A percentile compares a stretch with the other conserved stretches of the same genome.
These are phyloP conservation scores for Drosophila melanogaster DNA, from an alignment of 1,140 invertebrate genomes.

Conservation along the genomic window Release_6_plus_ISO1_MT NT_037436.4:19461001-19461500, in stretches of 20 bases:
- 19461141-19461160: constrained; percentile 6
- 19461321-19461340: constrained; percentile 42
- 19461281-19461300: constrained; percentile 67
- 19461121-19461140: constrained; percentile 55
- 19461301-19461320: constrained; percentile 76
- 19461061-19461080: constrained; percentile 54
- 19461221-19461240: constrained; percentile 38
- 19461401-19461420: too few relatives aligned
- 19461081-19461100: constrained; percentile 51
- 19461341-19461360: not conserved
- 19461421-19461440: too few relatives aligned
- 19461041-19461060: constrained; percentile 73
- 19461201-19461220: constrained; percentile 40
- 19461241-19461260: constrained; percentile 42
- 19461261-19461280: constrained; percentile 39
- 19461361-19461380: too few relatives aligned
- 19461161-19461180: constrained; percentile 23
- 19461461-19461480: not conserved
- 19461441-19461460: too few relatives aligned
- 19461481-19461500: constrained; percentile 10
- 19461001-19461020: constrained; percentile 74
- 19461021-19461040: constrained; percentile 68
- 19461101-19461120: constrained; percentile 64
- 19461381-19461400: too few relatives aligned
- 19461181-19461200: constrained; percentile 40